phyloP scores from a whole-genome alignment of 2,113 vertebrate species.

The Piprites chloris region DNA sequence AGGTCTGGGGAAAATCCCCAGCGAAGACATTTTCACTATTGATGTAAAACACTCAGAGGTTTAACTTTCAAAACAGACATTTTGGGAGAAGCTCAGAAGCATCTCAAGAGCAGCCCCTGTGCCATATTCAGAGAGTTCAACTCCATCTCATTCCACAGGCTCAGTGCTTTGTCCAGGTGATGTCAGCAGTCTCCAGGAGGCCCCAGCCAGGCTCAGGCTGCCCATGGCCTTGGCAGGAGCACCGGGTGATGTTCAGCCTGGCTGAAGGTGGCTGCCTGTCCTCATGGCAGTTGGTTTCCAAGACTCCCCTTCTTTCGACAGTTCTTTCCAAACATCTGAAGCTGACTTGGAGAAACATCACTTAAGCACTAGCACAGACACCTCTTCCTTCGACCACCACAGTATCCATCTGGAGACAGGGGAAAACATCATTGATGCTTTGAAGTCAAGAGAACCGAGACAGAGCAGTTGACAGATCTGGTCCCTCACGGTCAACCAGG shows the following conservation, averaged over 20 bases:
- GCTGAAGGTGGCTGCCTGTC: neutral
- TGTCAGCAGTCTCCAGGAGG: neutral
- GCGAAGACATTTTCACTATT: neutral
- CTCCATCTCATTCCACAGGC: neutral
- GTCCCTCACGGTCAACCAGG: neutral
- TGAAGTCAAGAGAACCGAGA: neutral
- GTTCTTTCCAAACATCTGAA: neutral
- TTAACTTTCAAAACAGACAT: slow-evolving; percentile 1
- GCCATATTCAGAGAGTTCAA: neutral
- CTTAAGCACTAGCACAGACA: neutral
- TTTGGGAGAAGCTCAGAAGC: neutral
- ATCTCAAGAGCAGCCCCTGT: neutral
- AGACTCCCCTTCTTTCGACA: neutral
- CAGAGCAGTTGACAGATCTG: neutral
- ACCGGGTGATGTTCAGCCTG: neutral
- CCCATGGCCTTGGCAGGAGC: neutral
- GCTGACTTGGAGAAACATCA: neutral
- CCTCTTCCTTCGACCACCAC: neutral
- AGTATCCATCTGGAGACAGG: neutral
- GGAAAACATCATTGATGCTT: neutral
- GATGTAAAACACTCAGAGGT: slow-evolving; percentile 6
- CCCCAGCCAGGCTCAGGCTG: neutral
- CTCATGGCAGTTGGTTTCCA: neutral
- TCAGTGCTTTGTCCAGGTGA: neutral
- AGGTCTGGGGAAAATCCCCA: neutral